phyloP scores from a whole-genome alignment of 2,113 vertebrate genomes.

The Thryonomys swinderianus region DNA sequence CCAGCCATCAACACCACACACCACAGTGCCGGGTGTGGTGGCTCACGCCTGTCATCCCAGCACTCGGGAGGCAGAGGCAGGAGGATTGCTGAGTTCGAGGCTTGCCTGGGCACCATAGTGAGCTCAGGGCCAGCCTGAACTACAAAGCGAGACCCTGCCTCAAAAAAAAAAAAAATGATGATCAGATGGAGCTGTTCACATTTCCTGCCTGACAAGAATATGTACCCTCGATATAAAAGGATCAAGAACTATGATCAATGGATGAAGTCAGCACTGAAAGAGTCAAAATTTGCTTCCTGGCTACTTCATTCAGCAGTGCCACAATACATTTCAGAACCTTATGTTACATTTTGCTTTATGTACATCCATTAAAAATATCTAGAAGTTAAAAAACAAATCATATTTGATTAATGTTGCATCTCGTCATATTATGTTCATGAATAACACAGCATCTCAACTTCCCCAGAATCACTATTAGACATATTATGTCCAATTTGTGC shows the following conservation, averaged over 20 bases:
- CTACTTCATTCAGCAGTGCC: neutral
- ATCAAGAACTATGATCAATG: neutral
- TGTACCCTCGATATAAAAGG: neutral
- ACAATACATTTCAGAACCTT: neutral
- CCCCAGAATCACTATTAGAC: slow-evolving; percentile 29
- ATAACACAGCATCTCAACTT: slow-evolving; percentile 60
- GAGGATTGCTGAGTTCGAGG: too few relatives aligned
- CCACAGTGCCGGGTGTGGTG: too few relatives aligned
- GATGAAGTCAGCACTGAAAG: neutral
- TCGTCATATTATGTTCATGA: slow-evolving; percentile 14
- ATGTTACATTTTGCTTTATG: neutral
- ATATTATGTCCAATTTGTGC: neutral
- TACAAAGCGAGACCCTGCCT: too few relatives aligned
- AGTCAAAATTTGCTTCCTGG: neutral
- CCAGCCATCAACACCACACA: too few relatives aligned
- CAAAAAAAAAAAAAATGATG: too few relatives aligned
- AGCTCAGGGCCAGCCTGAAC: too few relatives aligned
- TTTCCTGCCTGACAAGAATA: neutral
- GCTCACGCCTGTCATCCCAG: too few relatives aligned
- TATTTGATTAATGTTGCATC: neutral
- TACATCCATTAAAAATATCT: neutral
- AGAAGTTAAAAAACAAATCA: neutral
- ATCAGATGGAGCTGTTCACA: neutral
- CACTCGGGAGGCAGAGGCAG: too few relatives aligned
- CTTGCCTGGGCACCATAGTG: too few relatives aligned